A percentile compares a stretch with the other conserved stretches of the same genome.
Conservation (phyloP, 2,888 invertebrate genomes). For the Pimpla rufipes region DNA sequence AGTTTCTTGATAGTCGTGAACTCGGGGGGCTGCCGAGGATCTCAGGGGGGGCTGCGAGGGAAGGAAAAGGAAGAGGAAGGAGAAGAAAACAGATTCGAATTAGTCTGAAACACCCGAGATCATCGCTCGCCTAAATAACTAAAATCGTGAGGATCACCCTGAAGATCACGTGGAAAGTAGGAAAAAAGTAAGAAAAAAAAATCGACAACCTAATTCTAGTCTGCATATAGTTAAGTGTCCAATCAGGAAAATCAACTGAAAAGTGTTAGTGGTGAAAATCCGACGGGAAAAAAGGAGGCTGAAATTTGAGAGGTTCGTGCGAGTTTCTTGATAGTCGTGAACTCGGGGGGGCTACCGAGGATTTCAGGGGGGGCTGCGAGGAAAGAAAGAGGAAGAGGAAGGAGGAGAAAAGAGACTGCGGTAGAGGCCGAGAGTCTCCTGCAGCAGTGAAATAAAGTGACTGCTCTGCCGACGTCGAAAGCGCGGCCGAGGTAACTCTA, state of each 20-base stretch:
- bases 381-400: conserved; percentile 10
- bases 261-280: not conserved
- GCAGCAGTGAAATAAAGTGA: conserved; percentile 64
- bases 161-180: too few relatives aligned
- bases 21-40: not conserved
- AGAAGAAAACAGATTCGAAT: too few relatives aligned
- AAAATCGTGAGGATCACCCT: too few relatives aligned
- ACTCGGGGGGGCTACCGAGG: not conserved
- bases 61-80: too few relatives aligned
- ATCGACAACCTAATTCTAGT: too few relatives aligned
- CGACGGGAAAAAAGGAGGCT: not conserved
- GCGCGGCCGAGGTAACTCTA: conserved; percentile 80
- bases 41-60: too few relatives aligned
- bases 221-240: too few relatives aligned
- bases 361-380: conserved; percentile 1
- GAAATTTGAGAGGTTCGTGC: conserved; percentile 1
- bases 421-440: conserved; percentile 28
- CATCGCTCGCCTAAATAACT: too few relatives aligned
- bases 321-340: conserved; percentile 14
- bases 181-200: too few relatives aligned
- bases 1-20: too few relatives aligned
- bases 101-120: too few relatives aligned
- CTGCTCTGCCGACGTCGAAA: conserved; percentile 63
- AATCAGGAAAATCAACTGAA: not conserved
- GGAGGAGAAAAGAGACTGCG: conserved; percentile 2